Base-by-base conservation (phyloP, 2,797 vertebrate genomes). In the Sebastes taczanowskii region DNA sequence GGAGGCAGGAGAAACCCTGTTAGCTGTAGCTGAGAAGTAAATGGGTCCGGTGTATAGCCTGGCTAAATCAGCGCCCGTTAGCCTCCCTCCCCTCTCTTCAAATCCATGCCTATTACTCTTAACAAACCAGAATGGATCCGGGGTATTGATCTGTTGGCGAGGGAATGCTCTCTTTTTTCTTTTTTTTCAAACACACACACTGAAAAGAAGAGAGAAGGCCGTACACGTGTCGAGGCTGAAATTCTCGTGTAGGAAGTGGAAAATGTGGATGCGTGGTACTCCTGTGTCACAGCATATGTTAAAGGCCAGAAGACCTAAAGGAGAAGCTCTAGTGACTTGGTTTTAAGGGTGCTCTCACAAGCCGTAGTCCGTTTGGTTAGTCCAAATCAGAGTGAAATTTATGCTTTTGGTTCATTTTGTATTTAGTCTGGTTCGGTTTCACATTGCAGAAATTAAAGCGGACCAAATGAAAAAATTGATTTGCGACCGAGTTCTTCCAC, bases 61-160 rank as follows among this genome's bases (percentile, higher is more conserved):
- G 88, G 77, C 82, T 89, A 91, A 89, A 90, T 88, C 89, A 86
- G 80, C 69, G 32, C 38, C 86, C 69, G 82, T 88, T 85, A 83
- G 79, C 83, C 84, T 74, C 78, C 76, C 83, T 69, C 85, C 52
- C 82, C 73, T 76, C 81, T 46, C 70, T 80, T 77, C 76, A 91
- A 80, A 92, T 92, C 91, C 91, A 93, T 91, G 89, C 87, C 91
- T 85, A 91, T 93, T 92, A 91, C 92, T 90, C 85, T 91, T 94
- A 95, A 95, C 93, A 93, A 94, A 94, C 90, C 90, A 86, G 85
- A 86, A 91, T 92, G 86, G 92, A 94, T 95, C 91, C 65, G 34
- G 52, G 3, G 49, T 89, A 95, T 95, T 62, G 94, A 95, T 95
- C 87, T 70, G 89, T 81, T 88, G 86, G 84, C 29, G 46, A 71